phyloP scores from a whole-genome alignment of 2,113 vertebrate genomes.

The Caracal caracal region DNA sequence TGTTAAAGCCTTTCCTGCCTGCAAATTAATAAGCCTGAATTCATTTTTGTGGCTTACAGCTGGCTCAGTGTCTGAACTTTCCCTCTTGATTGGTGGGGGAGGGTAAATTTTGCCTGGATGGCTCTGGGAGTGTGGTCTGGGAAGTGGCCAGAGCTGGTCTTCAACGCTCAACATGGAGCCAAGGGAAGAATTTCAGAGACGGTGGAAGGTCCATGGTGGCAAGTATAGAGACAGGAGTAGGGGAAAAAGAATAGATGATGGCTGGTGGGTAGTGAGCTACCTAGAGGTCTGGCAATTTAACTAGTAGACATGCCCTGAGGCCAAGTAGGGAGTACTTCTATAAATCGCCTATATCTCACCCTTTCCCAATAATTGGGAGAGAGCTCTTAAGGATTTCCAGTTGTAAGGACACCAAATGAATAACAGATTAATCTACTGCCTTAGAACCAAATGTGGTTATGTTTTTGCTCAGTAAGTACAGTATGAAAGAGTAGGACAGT shows the following conservation, averaged over 20 bases:
- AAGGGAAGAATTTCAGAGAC: background rate
- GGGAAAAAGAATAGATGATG: background rate
- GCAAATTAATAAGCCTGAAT: slow-evolving; percentile 36
- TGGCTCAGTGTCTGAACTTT: background rate
- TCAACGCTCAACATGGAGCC: background rate
- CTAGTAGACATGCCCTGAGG: background rate
- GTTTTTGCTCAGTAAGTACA: background rate
- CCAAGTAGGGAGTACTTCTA: background rate
- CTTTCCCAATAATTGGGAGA: background rate
- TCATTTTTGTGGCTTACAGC: slow-evolving; percentile 18
- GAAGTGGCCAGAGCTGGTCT: background rate
- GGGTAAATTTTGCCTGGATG: background rate
- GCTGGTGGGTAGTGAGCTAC: background rate
- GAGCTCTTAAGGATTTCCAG: background rate
- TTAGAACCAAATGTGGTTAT: background rate
- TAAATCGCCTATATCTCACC: background rate
- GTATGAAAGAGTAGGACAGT: background rate
- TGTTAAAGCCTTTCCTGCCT: background rate
- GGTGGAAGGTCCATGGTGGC: background rate
- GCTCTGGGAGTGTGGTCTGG: background rate
- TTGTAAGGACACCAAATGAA: background rate
- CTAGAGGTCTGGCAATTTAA: background rate
- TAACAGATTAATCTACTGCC: background rate
- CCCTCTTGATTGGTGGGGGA: background rate
- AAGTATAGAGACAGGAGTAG: background rate